Conservation (phyloP, 2,888 invertebrate species). For the Leucophenga montana region DNA sequence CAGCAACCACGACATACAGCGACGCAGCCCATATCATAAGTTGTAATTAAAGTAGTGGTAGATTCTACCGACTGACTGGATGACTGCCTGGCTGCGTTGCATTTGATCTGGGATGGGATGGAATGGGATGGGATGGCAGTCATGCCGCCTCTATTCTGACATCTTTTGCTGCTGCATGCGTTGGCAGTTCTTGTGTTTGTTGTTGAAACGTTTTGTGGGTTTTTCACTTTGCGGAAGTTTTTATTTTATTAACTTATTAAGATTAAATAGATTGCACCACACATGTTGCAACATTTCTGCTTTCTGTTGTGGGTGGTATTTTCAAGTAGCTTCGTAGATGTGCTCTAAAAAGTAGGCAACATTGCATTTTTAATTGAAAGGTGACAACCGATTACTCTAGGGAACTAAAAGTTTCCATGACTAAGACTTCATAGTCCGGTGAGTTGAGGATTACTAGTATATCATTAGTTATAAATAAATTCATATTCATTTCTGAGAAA, state of each 20-base stretch:
- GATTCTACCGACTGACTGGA: too few species aligned
- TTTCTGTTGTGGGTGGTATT: slow-evolving; percentile 37
- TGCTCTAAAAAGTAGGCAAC: slow-evolving; percentile 24
- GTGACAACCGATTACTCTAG: too few species aligned
- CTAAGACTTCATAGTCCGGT: too few species aligned
- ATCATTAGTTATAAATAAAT: too few species aligned
- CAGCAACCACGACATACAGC: too few species aligned
- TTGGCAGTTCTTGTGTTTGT: slow-evolving; percentile 8
- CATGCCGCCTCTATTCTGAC: not conserved
- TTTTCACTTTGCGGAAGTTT: slow-evolving; percentile 55
- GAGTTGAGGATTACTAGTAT: too few species aligned
- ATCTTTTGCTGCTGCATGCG: too few species aligned
- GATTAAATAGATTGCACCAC: too few species aligned
- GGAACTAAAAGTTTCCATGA: too few species aligned
- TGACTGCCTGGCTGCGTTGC: slow-evolving; percentile 42
- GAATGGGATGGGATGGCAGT: slow-evolving; percentile 23
- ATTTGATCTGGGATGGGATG: slow-evolving; percentile 30
- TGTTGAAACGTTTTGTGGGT: slow-evolving; percentile 57
- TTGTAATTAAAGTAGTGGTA: slow-evolving; percentile 59
- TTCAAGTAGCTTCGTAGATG: not conserved
- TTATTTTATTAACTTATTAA: slow-evolving; percentile 40
- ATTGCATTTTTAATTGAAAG: too few species aligned
- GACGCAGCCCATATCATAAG: slow-evolving; percentile 33
- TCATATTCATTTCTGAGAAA: too few species aligned
- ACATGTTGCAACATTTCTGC: too few species aligned